A percentile compares a stretch with the other conserved stretches of the same genome.
phyloP scores from a whole-genome alignment of 2,888 invertebrate genomes.

The Timema podura region DNA sequence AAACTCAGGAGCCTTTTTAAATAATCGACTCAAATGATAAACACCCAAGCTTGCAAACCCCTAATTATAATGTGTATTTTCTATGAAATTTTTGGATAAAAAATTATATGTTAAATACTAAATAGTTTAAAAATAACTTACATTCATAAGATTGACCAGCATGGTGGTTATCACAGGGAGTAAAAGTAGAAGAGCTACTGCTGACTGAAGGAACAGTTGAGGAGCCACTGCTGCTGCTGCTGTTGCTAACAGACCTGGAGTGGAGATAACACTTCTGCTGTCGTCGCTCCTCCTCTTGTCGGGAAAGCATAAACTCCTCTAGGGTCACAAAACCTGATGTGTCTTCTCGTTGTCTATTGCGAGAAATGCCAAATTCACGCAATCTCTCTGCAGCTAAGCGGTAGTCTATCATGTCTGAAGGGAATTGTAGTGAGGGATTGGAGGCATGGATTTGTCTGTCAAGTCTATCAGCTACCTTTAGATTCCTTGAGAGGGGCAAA shows the following conservation, averaged over 20 bases:
- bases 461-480: too few species aligned
- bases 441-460: slow-evolving; percentile 25
- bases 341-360: slow-evolving; percentile 50
- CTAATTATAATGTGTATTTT: too few species aligned
- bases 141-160: too few species aligned
- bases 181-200: too few species aligned
- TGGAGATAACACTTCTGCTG: slow-evolving; percentile 36
- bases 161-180: too few species aligned
- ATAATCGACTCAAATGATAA: too few species aligned
- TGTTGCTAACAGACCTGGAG: slow-evolving; percentile 3
- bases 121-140: too few species aligned
- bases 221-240: slow-evolving; percentile 10
- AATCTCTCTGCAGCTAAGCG: slow-evolving; percentile 30
- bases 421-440: slow-evolving; percentile 28
- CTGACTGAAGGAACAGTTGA: slow-evolving; percentile 1
- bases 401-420: slow-evolving; percentile 29
- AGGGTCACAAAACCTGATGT: slow-evolving; percentile 67
- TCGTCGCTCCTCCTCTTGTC: slow-evolving; percentile 67
- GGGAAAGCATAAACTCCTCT: slow-evolving; percentile 73
- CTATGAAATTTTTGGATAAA: too few species aligned
- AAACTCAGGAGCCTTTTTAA: too few species aligned
- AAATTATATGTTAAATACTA: too few species aligned
- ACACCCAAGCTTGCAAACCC: too few species aligned
- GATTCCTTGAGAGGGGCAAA: too few species aligned
- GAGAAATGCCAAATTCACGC: slow-evolving; percentile 27